A percentile compares a stretch with the other conserved stretches of the same genome.
Evolutionary conservation across 2,113 vertebrate species (phyloP).

Genomic region (Centropristis striata): DNA sequence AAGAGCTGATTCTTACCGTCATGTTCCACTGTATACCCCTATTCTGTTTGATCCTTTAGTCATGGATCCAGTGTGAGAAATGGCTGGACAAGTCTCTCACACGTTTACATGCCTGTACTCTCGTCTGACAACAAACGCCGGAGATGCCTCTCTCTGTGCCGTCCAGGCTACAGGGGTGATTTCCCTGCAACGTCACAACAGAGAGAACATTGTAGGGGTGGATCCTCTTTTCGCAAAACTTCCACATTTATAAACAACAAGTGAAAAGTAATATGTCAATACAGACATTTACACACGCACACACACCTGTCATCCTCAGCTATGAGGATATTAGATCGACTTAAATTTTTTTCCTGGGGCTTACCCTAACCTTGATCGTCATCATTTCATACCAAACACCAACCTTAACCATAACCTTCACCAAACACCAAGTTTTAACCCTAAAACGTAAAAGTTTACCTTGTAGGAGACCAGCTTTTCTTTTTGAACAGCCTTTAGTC

Average conservation of each 20-base stretch:
- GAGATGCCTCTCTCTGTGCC: not conserved
- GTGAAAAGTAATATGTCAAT: not conserved
- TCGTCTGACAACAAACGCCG: not conserved
- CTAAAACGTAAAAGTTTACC: not conserved
- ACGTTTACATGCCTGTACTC: not conserved
- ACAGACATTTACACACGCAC: not conserved
- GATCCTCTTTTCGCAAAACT: not conserved
- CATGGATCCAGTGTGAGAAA: not conserved
- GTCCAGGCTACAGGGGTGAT: not conserved
- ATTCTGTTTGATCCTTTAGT: not conserved
- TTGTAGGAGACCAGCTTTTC: not conserved
- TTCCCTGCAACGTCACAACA: not conserved
- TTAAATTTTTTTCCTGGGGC: not conserved
- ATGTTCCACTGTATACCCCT: not conserved
- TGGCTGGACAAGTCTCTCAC: not conserved
- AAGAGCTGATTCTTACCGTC: conserved; percentile 50
- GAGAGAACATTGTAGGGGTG: not conserved
- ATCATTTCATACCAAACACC: not conserved
- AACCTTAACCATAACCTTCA: not conserved
- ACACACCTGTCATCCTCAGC: not conserved
- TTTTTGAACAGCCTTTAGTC: not conserved
- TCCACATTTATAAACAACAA: not conserved
- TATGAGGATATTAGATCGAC: not conserved
- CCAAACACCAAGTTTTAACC: not conserved
- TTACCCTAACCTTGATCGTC: too few species aligned